Evolutionary conservation across 2,113 vertebrate species (phyloP).

Genomic region (Sebastes fasciatus): DNA sequence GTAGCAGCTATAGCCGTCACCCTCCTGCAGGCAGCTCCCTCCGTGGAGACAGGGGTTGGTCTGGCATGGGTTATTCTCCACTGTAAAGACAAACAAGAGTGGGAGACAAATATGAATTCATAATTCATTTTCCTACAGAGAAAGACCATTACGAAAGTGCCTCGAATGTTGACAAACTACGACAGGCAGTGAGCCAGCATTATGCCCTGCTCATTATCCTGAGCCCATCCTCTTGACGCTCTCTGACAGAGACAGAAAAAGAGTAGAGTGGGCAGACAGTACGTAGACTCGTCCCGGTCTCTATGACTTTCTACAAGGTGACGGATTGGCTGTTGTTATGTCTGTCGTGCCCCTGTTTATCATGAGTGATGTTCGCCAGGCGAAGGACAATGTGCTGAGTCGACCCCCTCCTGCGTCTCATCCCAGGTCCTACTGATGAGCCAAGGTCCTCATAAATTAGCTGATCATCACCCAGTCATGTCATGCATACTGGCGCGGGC

Average conservation of each 20-base stretch:
- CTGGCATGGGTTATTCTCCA: conserved; percentile 87
- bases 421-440: conserved; percentile 59
- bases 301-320: conserved; percentile 72
- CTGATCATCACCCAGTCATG: conserved; percentile 58
- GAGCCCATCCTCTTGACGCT: neutral
- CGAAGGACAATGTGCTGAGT: conserved; percentile 66
- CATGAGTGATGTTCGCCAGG: conserved; percentile 62
- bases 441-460: conserved; percentile 72
- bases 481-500: conserved; percentile 32
- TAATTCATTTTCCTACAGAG: conserved; percentile 24
- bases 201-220: conserved; percentile 19
- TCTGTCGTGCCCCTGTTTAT: conserved; percentile 64
- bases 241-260: conserved; percentile 29
- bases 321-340: conserved; percentile 65
- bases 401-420: conserved; percentile 1
- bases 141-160: conserved; percentile 25
- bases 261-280: conserved; percentile 9
- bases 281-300: conserved; percentile 5
- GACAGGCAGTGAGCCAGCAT: conserved; percentile 3
- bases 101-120: conserved; percentile 23
- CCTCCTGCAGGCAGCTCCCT: conserved; percentile 89
- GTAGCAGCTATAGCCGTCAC: conserved; percentile 90
- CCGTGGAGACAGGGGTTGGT: conserved; percentile 95
- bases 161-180: conserved; percentile 30
- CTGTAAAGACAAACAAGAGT: conserved; percentile 71